Conservation (phyloP, 2,888 invertebrate genomes). For the Torymus texanus region DNA sequence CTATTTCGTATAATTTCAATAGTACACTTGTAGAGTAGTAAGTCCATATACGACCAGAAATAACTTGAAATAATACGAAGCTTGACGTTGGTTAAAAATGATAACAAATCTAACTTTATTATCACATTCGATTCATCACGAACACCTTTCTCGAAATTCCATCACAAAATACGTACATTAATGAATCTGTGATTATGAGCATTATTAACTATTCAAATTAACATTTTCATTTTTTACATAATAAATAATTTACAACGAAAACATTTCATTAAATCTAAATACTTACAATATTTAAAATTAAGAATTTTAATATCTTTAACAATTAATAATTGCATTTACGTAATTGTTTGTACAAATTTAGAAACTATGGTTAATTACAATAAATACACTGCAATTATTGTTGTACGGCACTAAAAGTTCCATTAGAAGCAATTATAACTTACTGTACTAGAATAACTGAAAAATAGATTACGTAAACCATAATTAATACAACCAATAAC, state of each 20-base stretch:
- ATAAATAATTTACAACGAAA: neutral
- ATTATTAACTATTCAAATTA: neutral
- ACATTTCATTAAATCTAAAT: neutral
- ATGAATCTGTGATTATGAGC: conserved; percentile 34
- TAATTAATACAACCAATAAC: neutral
- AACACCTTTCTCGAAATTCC: conserved; percentile 6
- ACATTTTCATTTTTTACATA: neutral
- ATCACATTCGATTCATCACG: conserved; percentile 33
- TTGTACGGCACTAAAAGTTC: too few species aligned
- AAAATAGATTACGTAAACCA: neutral
- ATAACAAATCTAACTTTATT: conserved; percentile 23
- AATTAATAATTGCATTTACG: too few species aligned
- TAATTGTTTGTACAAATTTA: too few species aligned
- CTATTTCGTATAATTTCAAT: conserved; percentile 2
- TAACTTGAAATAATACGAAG: neutral
- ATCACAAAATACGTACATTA: neutral
- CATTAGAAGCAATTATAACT: too few species aligned
- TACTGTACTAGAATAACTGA: neutral
- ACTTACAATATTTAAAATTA: too few species aligned
- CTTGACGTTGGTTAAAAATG: conserved; percentile 12
- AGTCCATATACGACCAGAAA: neutral
- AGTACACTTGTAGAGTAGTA: conserved; percentile 15
- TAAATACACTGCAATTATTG: too few species aligned
- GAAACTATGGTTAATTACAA: too few species aligned
- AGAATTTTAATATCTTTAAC: too few species aligned